Percentiles rank a stretch among this genome's conserved stretches.
Conservation (phyloP, 2,113 vertebrate genomes). For the Scomber colias region DNA sequence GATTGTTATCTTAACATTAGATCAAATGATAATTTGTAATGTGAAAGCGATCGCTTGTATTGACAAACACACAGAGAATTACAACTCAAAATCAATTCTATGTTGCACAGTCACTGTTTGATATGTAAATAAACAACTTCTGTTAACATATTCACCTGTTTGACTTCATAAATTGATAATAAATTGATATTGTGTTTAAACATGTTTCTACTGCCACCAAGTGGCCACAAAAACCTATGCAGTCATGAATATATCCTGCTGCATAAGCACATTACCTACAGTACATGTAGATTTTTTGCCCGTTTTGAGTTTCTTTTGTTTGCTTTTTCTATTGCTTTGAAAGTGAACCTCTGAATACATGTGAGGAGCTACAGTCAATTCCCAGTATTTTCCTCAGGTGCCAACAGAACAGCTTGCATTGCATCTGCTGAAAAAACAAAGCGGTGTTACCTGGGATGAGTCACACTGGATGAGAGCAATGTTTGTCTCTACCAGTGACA, state of each 20-base stretch:
- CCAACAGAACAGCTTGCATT: slow-evolving; percentile 39
- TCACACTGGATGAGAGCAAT: slow-evolving; percentile 1
- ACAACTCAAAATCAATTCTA: no score
- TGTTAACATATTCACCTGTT: no score
- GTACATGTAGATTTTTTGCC: not conserved
- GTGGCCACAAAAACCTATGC: not conserved
- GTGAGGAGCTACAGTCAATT: slow-evolving; percentile 10
- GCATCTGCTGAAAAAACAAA: slow-evolving; percentile 30
- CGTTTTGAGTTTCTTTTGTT: not conserved
- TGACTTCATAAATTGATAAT: not conserved
- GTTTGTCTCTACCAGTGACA: slow-evolving; percentile 27
- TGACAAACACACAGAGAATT: not conserved
- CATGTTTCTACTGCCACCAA: not conserved
- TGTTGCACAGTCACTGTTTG: not conserved
- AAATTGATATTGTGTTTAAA: not conserved
- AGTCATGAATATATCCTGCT: not conserved
- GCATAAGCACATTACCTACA: not conserved
- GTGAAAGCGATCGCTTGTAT: not conserved
- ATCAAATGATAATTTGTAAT: not conserved
- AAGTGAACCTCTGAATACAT: not conserved
- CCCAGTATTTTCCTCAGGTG: slow-evolving; percentile 14
- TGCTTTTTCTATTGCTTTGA: not conserved
- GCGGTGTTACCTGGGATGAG: slow-evolving; percentile 6
- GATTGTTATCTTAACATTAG: not conserved
- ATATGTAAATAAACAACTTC: not conserved